These are phyloP conservation scores for Neria commutata DNA, from an alignment of 2,888 invertebrate species.

Conservation along the genomic window DNA sequence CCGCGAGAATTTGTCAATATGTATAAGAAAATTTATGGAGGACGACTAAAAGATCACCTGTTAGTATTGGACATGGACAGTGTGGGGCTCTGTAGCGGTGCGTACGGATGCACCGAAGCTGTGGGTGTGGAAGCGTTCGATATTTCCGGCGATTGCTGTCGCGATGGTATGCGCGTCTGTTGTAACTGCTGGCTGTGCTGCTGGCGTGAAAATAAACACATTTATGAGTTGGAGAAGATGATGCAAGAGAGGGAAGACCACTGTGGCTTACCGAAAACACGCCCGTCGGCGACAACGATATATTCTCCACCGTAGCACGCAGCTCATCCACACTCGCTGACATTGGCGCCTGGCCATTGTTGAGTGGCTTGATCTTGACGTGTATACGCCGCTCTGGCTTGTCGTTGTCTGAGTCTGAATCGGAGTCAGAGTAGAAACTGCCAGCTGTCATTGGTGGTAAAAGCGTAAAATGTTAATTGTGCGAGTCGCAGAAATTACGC, in stretches of 20 bases:
- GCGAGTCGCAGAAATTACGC: background rate
- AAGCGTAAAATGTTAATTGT: background rate
- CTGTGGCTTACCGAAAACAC: slow-evolving; percentile 64
- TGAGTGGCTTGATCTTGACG: slow-evolving; percentile 93
- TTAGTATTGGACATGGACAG: slow-evolving; percentile 74
- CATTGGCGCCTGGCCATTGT: slow-evolving; percentile 86
- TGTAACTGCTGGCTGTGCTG: slow-evolving; percentile 62
- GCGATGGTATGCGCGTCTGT: slow-evolving; percentile 50
- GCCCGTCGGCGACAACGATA: slow-evolving; percentile 81
- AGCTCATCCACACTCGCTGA: slow-evolving; percentile 96
- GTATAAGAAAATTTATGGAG: background rate
- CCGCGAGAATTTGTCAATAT: slow-evolving; percentile 33
- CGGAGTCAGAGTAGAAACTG: slow-evolving; percentile 89
- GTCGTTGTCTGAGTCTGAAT: slow-evolving; percentile 85
- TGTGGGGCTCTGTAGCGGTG: slow-evolving; percentile 78
- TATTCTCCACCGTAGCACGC: slow-evolving; percentile 88
- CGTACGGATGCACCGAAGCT: slow-evolving; percentile 75
- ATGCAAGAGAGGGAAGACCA: background rate
- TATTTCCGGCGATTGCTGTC: slow-evolving; percentile 75
- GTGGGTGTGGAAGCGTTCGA: slow-evolving; percentile 70
- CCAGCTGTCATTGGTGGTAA: slow-evolving; percentile 67
- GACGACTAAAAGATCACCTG: slow-evolving; percentile 59
- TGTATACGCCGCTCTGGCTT: slow-evolving; percentile 88
- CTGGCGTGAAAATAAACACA: slow-evolving; percentile 64
- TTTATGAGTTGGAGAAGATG: slow-evolving; percentile 61